phyloP scores from a whole-genome alignment of 1,140 invertebrate species.

The Procambarus virginalis region DNA sequence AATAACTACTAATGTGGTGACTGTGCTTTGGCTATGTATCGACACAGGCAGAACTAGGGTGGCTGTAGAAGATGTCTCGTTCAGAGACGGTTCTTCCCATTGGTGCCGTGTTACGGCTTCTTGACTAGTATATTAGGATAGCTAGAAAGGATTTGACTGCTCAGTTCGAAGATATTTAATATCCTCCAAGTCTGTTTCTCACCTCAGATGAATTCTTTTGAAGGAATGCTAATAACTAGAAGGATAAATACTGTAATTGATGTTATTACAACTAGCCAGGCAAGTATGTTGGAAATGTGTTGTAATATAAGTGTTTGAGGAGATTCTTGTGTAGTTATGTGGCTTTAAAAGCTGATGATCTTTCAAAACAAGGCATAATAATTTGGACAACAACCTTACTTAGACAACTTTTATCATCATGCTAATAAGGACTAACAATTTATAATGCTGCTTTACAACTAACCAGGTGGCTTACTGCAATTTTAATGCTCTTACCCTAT shows the following conservation, averaged over 20 bases:
- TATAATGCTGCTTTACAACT: background rate
- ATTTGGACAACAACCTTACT: background rate
- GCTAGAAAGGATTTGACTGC: no score
- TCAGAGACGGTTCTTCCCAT: background rate
- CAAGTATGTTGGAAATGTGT: background rate
- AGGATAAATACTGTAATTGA: no score
- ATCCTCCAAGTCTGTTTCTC: no score
- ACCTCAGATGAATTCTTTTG: no score
- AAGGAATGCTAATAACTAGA: no score
- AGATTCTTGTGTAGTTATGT: background rate
- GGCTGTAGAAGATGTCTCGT: background rate
- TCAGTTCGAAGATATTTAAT: no score
- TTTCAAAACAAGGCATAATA: background rate
- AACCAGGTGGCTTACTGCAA: background rate
- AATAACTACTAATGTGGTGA: background rate
- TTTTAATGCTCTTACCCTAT: background rate
- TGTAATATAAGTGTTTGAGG: background rate
- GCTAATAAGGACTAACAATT: no score
- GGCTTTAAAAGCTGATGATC: background rate
- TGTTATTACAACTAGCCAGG: background rate
- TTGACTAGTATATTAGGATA: background rate
- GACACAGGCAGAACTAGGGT: background rate
- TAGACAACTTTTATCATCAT: no score
- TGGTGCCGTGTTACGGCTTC: background rate
- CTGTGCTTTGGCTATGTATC: background rate